These are phyloP conservation scores for Phrynocephalus forsythii DNA, from an alignment of 2,797 vertebrate genomes.

Conservation along the genomic window DNA sequence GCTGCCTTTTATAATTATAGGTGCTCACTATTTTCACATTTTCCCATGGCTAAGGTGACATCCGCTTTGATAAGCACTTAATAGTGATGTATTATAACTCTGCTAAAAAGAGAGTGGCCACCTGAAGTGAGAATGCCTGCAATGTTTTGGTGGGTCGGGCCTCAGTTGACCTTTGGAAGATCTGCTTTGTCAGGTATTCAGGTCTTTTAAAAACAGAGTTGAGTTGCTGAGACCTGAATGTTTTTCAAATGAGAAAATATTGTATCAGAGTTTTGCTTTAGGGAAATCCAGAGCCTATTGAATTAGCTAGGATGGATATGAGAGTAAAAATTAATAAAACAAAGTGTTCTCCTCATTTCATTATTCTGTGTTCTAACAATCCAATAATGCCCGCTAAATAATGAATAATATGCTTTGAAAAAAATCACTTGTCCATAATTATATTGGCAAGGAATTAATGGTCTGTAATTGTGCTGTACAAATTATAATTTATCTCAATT, in stretches of 20 bases:
- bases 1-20: conserved; percentile 38
- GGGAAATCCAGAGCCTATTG: conserved; percentile 24
- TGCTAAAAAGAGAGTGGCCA: background rate
- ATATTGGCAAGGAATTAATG: background rate
- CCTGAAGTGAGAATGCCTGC: no score
- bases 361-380: conserved; percentile 49
- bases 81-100: background rate
- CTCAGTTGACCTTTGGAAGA: no score
- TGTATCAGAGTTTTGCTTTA: conserved; percentile 37
- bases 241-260: conserved; percentile 13
- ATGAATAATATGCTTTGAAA: conserved; percentile 30
- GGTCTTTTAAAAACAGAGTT: no score
- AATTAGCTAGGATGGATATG: conserved; percentile 14
- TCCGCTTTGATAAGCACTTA: background rate
- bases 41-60: background rate
- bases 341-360: conserved; percentile 26
- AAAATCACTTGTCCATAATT: conserved; percentile 21
- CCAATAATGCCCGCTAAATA: conserved; percentile 41
- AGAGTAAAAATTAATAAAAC: conserved; percentile 14
- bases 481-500: conserved; percentile 31
- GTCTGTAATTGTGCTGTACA: conserved; percentile 21
- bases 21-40: background rate
- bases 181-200: no score
- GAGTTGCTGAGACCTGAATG: background rate
- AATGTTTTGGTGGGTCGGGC: no score